Conservation (phyloP, 2,888 invertebrate species). For the Heliconius ethilla region DNA sequence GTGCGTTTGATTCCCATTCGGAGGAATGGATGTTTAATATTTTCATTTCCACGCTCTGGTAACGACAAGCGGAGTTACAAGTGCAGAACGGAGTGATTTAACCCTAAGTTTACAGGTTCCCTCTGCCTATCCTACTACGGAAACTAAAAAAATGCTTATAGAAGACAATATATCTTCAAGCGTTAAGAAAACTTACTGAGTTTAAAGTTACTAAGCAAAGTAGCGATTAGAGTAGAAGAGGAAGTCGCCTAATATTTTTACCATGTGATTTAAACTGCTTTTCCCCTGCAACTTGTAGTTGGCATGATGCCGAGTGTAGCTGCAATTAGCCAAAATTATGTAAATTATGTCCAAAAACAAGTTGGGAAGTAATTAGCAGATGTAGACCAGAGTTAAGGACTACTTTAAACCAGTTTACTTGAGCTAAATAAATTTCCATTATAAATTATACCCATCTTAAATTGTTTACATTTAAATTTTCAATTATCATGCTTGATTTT, state of each 20-base stretch:
- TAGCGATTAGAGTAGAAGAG: conserved; percentile 51
- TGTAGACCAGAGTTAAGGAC: conserved; percentile 70
- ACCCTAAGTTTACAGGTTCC: too few species aligned
- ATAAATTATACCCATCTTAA: conserved; percentile 41
- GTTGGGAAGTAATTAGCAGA: conserved; percentile 77
- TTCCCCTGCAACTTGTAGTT: conserved; percentile 61
- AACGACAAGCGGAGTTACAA: too few species aligned
- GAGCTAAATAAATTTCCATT: conserved; percentile 42
- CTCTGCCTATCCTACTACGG: too few species aligned
- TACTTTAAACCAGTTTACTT: conserved; percentile 62
- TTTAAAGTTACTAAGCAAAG: neutral
- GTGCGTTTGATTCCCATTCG: too few species aligned
- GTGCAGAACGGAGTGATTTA: too few species aligned
- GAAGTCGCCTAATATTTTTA: conserved; percentile 49
- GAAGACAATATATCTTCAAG: neutral
- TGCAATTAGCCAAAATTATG: conserved; percentile 80
- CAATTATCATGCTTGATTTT: neutral
- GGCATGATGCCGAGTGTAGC: conserved; percentile 69
- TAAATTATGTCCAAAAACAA: conserved; percentile 79
- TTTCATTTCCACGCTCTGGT: too few species aligned
- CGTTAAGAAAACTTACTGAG: neutral
- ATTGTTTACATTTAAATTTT: conserved; percentile 2
- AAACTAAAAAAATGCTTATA: neutral
- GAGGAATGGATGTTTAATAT: too few species aligned
- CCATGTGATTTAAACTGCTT: conserved; percentile 64